A percentile compares a stretch with the other conserved stretches of the same genome.
Evolutionary conservation across 2,797 vertebrate species (phyloP).

Genomic region (Chelon auratus): DNA sequence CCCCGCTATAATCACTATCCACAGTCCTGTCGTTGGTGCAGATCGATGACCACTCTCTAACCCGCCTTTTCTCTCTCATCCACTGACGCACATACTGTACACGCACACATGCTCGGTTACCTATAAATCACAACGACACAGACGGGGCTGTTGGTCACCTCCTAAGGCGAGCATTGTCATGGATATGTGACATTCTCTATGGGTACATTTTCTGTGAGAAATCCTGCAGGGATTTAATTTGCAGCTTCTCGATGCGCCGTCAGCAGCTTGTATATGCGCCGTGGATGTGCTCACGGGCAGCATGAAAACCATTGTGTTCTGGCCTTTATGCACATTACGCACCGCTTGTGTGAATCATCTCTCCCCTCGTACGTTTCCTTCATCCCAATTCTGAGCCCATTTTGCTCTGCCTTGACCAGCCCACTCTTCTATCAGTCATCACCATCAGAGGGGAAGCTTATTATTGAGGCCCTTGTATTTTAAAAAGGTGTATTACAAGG

Average conservation of each 20-base stretch:
- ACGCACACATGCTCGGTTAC: slow-evolving; percentile 6
- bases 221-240: slow-evolving; percentile 55
- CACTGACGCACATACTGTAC: slow-evolving; percentile 18
- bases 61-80: slow-evolving; percentile 38
- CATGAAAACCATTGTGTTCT: slow-evolving; percentile 27
- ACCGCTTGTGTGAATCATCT: slow-evolving; percentile 31
- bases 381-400: not conserved
- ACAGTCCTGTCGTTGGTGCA: slow-evolving; percentile 58
- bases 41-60: slow-evolving; percentile 70
- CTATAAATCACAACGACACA: slow-evolving; percentile 44
- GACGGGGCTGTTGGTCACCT: slow-evolving; percentile 32
- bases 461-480: slow-evolving; percentile 3
- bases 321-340: slow-evolving; percentile 27
- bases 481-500: no score
- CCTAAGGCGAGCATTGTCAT: slow-evolving; percentile 47
- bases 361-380: slow-evolving; percentile 16
- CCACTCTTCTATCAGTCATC: slow-evolving; percentile 1
- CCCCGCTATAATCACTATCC: slow-evolving; percentile 67
- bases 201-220: slow-evolving; percentile 27
- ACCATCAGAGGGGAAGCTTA: not conserved
- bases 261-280: slow-evolving; percentile 7
- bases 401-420: not conserved
- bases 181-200: slow-evolving; percentile 59
- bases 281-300: slow-evolving; percentile 2
- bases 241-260: slow-evolving; percentile 4